Conservation (phyloP, 1,140 invertebrate genomes). For the Camponotus vicinus region DNA sequence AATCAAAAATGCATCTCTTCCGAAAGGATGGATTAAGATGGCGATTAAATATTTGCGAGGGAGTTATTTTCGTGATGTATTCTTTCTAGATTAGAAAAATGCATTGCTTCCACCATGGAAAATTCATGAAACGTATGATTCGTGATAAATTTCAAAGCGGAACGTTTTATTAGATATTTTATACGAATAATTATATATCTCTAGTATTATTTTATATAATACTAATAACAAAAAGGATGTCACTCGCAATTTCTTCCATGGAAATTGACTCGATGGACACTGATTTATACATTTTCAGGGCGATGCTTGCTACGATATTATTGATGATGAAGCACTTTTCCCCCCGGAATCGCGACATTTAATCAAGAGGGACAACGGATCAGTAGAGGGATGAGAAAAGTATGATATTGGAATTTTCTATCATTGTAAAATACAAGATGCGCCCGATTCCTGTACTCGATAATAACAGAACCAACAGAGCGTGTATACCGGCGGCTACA, state of each 20-base stretch:
- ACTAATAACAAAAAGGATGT: neutral
- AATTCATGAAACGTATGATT: neutral
- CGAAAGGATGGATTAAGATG: neutral
- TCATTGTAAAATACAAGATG: constrained; percentile 14
- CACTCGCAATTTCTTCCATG: neutral
- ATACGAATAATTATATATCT: neutral
- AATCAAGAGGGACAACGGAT: constrained; percentile 42
- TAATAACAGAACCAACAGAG: neutral
- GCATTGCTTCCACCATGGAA: neutral
- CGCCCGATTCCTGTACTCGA: neutral
- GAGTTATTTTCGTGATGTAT: neutral
- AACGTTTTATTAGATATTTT: neutral
- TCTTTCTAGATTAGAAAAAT: neutral
- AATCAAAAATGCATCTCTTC: neutral
- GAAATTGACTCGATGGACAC: neutral
- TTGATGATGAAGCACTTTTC: constrained; percentile 29
- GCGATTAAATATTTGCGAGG: neutral
- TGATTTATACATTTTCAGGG: constrained; percentile 13
- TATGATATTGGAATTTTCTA: constrained; percentile 23
- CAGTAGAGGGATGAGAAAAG: neutral
- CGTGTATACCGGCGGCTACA: neutral
- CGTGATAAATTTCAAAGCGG: neutral
- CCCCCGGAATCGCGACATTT: constrained; percentile 8
- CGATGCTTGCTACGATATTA: constrained; percentile 11
- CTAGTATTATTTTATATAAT: neutral